Base-by-base conservation (phyloP, 2,888 invertebrate genomes). In the Tridacna gigas region DNA sequence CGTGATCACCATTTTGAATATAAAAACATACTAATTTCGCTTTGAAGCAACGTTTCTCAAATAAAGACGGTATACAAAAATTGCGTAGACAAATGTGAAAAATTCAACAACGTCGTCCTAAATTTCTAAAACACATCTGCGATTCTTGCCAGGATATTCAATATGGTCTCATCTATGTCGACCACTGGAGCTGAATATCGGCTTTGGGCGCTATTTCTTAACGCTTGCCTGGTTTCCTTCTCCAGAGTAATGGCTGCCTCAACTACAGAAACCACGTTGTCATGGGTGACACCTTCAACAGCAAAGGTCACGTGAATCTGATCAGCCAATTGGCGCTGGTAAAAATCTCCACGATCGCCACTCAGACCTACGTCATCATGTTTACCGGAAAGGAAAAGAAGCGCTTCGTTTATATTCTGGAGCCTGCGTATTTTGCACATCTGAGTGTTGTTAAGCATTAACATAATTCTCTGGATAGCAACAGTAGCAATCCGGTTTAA, bases 271-370 rank as follows among this genome's bases (percentile, higher is more conserved):
- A 90, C 74, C 3, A 93, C 88, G 63, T 93, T 93, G 18, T 45
- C 80, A 79, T 93, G 92, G 13, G 91, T 90, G 15, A 93, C 89
- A 37, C 92, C 91, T 28, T 91, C 89, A 26, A 92, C 87, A 11
- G 90, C 88, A 77, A 89, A 93, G 26, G 90, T 88, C 22, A 91
- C 69, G 78, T 91, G 91, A n/a, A 93, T 85, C 82, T 93, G 91
- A 81, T 92, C 92, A 5, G 93, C 92, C 67, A 93, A 80, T 78
- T 92, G 91, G n/a, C 93, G 84, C 28, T 91, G 82, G 80, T 92
- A 93, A 83, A 93, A 91, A 79, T 93, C 93, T n/a, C 92, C 93
- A 22, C 92, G 83, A 80, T 93, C 91, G 0, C 93, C 93, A 7
- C 88, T 89, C 66, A 91, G 75, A 11, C 91, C 91, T 0, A 90